Conservation (phyloP, 2,113 vertebrate species). For the Romanogobio albipinnatus region DNA sequence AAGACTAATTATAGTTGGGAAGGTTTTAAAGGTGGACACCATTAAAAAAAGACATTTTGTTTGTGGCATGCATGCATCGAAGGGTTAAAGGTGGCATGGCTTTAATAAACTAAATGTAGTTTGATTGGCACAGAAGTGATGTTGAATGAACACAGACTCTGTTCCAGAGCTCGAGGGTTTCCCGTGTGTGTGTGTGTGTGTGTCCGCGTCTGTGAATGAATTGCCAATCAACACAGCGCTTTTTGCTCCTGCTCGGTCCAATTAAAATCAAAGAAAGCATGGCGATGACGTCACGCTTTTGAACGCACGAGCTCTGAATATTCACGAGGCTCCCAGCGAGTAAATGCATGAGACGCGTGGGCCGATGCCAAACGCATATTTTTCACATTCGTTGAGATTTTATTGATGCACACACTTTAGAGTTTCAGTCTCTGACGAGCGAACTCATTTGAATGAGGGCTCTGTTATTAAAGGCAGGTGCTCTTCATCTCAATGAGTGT, state of each 20-base stretch:
- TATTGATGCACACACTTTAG: neutral
- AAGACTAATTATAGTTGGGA: neutral
- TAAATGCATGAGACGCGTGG: neutral
- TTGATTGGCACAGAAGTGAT: neutral
- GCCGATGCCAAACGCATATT: neutral
- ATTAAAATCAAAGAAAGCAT: constrained; percentile 70
- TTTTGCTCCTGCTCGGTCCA: constrained; percentile 59
- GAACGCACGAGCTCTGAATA: neutral
- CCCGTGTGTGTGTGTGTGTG: neutral
- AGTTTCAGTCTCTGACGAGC: neutral
- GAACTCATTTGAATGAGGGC: neutral
- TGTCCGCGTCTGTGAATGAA: neutral
- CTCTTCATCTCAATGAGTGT: neutral
- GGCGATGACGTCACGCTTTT: constrained; percentile 60
- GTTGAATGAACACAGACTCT: constrained; percentile 15
- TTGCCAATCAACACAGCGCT: constrained; percentile 50
- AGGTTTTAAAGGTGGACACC: neutral
- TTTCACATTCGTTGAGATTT: neutral
- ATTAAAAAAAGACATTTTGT: too few species aligned
- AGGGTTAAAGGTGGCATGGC: neutral
- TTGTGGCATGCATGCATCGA: neutral
- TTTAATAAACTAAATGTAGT: neutral
- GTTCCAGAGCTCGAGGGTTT: neutral
- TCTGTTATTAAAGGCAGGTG: constrained; percentile 29
- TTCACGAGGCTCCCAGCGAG: neutral